Base-by-base conservation (phyloP, 2,888 invertebrate species). In the Mongoloraphidia duomilia region DNA sequence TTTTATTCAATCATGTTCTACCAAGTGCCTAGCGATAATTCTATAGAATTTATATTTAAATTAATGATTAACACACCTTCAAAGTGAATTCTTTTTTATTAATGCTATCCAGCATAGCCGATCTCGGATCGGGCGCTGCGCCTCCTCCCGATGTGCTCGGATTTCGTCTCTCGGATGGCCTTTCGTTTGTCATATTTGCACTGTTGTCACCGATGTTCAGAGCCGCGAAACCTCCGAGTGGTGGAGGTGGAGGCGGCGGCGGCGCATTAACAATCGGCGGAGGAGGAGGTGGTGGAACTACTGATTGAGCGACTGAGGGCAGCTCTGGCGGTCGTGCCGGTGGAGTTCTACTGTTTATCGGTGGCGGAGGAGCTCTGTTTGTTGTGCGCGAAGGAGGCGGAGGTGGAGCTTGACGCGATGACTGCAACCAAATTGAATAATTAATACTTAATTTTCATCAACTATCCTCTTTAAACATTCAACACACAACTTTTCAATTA, bases 101-200 rank as follows among this genome's bases (percentile, higher is more conserved):
- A 60, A 95, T 95, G 61, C 88, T 85, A 58, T 89, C 84, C 81
- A 95, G 79, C 43, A 95, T 77, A 44, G 80, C 83, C 47, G 80
- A 74, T 49, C 80, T 73, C 3, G 75, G 62, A 65, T 85, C 84
- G 8, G 70, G 55, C 34, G 65, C 59, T 26, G 26, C 26, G 26
- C 26, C 26, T 26, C 26, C 26, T 26, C 26, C 26, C 26, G 26
- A 26, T 6, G 26, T 6, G 6, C 26, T 26, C 6, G 26, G 26
- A 26, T 26, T 26, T 26, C 26, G 26, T 26, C 26, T 26, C 26
- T 26, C 26, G 26, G 26, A 26, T 6, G 26, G 6, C 26, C 26
- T 6, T 26, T 26, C 26, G 26, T 26, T 26, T 26, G 26, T 26
- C 26, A 26, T 26, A 26, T 26, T 26, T 26, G 26, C 26, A 26